These are phyloP conservation scores for Talpa occidentalis DNA, from an alignment of 2,113 vertebrate genomes.

Conservation along the genomic window DNA sequence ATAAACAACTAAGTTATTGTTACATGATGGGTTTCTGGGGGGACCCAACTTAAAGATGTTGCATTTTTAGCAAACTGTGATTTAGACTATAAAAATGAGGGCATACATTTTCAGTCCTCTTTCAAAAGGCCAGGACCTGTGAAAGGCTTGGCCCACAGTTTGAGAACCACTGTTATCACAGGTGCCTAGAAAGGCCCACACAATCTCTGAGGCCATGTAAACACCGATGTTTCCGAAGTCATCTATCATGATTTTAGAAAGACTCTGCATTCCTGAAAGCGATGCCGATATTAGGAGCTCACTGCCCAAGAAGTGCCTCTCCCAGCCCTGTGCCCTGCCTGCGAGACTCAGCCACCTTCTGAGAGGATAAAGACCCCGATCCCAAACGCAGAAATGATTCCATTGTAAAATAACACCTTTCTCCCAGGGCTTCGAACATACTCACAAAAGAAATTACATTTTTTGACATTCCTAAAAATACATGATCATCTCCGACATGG, in stretches of 20 bases:
- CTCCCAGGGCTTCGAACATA: not conserved
- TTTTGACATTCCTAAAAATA: slow-evolving; percentile 79
- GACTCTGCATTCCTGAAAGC: not conserved
- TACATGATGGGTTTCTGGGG: not conserved
- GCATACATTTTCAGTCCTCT: not conserved
- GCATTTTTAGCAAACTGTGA: not conserved
- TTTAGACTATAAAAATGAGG: not conserved
- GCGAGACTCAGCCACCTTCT: not conserved
- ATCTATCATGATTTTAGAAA: not conserved
- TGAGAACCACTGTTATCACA: rapidly evolving
- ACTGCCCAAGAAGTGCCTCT: not conserved
- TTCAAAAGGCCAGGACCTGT: not conserved
- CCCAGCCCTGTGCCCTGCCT: rapidly evolving
- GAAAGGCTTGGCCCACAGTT: not conserved
- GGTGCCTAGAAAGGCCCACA: not conserved
- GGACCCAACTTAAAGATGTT: not conserved
- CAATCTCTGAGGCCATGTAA: not conserved
- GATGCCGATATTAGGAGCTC: rapidly evolving
- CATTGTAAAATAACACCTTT: not conserved
- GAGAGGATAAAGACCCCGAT: not conserved
- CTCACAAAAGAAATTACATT: slow-evolving; percentile 61
- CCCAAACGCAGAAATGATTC: not conserved
- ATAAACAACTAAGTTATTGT: not conserved
- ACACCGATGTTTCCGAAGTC: not conserved
- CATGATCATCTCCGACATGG: slow-evolving; percentile 74